Percentiles rank a stretch among this genome's conserved stretches.
These are phyloP conservation scores for Drosophila setosimentum DNA, from an alignment of 2,888 invertebrate species.

Conservation along the genomic window DNA sequence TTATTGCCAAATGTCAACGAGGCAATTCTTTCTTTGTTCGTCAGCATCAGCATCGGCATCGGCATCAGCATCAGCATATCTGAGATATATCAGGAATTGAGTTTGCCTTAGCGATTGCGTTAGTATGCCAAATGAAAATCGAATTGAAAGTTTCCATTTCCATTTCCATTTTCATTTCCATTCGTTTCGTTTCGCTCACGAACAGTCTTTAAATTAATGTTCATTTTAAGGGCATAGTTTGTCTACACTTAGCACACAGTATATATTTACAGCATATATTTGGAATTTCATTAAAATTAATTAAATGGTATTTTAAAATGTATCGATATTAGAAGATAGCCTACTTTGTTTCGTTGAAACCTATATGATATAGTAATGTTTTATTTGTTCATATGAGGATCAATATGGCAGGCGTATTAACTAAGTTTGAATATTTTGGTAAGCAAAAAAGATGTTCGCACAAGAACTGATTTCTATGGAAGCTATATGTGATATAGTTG, in stretches of 20 bases:
- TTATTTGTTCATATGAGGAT: accelerated
- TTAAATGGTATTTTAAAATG: background rate
- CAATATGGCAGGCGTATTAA: background rate
- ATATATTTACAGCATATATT: slow-evolving; percentile 12
- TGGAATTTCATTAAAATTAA: slow-evolving; percentile 14
- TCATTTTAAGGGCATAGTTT: slow-evolving; percentile 55
- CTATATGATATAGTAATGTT: background rate
- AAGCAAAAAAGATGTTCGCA: background rate
- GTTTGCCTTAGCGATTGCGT: slow-evolving; percentile 31
- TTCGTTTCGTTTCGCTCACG: slow-evolving; percentile 28
- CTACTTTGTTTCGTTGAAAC: too few relatives aligned
- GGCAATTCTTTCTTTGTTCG: slow-evolving; percentile 66
- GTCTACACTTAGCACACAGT: slow-evolving; percentile 31
- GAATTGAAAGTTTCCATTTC: slow-evolving; percentile 63
- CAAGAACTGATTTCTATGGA: too few relatives aligned
- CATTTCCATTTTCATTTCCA: slow-evolving; percentile 50
- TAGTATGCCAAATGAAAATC: slow-evolving; percentile 52
- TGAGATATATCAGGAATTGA: slow-evolving; percentile 28
- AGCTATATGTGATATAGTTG: background rate
- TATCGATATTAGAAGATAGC: background rate
- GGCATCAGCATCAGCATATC: too few relatives aligned
- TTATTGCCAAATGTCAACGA: slow-evolving; percentile 80
- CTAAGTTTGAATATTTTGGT: background rate
- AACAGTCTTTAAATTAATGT: background rate
- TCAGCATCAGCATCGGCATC: slow-evolving; percentile 36